Evolutionary conservation across 1,140 invertebrate genomes (phyloP).

Genomic region (Littorina saxatilis): DNA sequence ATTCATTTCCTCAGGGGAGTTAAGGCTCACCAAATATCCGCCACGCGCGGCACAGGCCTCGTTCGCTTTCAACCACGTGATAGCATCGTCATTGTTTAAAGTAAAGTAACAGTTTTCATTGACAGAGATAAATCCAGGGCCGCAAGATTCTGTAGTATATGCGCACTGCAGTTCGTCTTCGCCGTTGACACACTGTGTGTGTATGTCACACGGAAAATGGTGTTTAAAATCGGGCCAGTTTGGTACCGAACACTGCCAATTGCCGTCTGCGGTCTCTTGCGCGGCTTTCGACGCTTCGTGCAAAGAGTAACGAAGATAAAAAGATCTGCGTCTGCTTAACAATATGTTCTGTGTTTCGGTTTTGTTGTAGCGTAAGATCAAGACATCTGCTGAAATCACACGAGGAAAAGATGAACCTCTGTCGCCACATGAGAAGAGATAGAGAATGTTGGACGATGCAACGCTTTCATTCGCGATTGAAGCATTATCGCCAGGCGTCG

Average conservation of each 20-base stretch:
- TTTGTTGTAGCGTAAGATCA: neutral
- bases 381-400: neutral
- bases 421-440: too few relatives aligned
- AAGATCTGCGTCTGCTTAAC: neutral
- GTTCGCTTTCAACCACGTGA: neutral
- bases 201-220: constrained; percentile 24
- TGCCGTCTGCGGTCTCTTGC: neutral
- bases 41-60: neutral
- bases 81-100: neutral
- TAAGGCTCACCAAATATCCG: constrained; percentile 14
- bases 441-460: too few relatives aligned
- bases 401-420: neutral
- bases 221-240: constrained; percentile 1
- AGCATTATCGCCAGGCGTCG: too few relatives aligned
- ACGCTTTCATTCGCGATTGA: too few relatives aligned
- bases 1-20: neutral
- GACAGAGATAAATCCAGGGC: neutral
- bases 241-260: constrained; percentile 27
- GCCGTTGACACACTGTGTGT: neutral
- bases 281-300: neutral
- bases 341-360: neutral
- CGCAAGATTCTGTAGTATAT: constrained; percentile 5
- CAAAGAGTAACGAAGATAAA: neutral
- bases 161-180: constrained; percentile 16
- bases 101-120: neutral